Evolutionary conservation across 2,888 invertebrate species (phyloP), one percentile per base, ranked within the genome.

Genomic region (Drosophila neotestacea): DNA sequence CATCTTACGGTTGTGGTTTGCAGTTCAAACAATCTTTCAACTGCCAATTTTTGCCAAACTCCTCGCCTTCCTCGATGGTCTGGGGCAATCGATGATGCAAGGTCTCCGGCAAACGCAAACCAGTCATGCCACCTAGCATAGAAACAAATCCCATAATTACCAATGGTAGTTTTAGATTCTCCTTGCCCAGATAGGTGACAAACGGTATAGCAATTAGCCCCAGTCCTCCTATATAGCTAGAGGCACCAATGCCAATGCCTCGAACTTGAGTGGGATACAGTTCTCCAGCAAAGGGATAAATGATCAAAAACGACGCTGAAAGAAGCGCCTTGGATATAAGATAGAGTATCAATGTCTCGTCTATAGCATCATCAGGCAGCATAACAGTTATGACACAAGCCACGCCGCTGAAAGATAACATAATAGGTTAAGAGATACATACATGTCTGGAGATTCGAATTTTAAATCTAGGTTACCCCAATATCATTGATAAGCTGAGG

Each of bases 281-380:
- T 93, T 98, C 98, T 9, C 97, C 97, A 79, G 97, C 97, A 92
- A 98, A 98, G 0, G 98, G 97, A 92, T 98, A 98, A 85, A 98
- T 97, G 73, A 97, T 97, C 63, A 97, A 93, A 93, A 97, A 98
- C 6, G 97, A 97, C 6, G 97, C 97, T 1, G 98, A 97, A 90
- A 98, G 96, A 77, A 97, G 95, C 76, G 97, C 97, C 93, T 98
- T 98, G 11, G 97, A 96, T 86, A 97, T 93, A 41, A 97, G 93
- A 92, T 96, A 97, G 16, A 97, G 93, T 64, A 96, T 93, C 46
- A 97, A 93, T 41, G 97, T 97, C 88, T 95, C 94, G 64, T 94
- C 94, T 61, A 95, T 94, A 50, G 96, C 96, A 93, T 96, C 97
- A 90, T 94, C 93, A 0, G 98, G 97, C 54, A 98, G 93, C 81